A percentile compares a stretch with the other conserved stretches of the same genome.
phyloP scores from a whole-genome alignment of 2,888 invertebrate species.

The Ophion slaviceki region DNA sequence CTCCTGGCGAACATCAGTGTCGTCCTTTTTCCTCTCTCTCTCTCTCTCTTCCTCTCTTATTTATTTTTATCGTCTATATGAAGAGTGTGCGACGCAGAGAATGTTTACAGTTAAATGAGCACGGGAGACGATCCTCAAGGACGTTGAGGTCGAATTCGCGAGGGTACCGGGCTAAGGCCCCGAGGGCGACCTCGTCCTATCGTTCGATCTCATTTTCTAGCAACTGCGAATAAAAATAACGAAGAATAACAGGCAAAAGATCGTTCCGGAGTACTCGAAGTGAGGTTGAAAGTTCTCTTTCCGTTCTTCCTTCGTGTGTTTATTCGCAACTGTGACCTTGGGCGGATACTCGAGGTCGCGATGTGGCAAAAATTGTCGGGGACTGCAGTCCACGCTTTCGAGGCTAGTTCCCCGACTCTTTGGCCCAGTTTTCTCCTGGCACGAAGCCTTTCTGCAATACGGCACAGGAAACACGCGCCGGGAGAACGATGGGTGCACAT shows the following conservation, averaged over 20 bases:
- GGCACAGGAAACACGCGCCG: not conserved
- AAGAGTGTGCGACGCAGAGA: conserved; percentile 15
- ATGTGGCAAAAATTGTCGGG: conserved; percentile 16
- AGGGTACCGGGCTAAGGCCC: not conserved
- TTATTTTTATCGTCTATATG: conserved; percentile 21
- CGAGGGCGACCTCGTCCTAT: not conserved
- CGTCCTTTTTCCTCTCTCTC: not conserved
- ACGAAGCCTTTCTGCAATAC: conserved; percentile 7
- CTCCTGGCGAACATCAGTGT: conserved; percentile 21
- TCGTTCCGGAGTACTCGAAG: not conserved
- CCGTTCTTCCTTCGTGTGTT: not conserved
- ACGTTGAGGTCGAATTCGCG: conserved; percentile 37
- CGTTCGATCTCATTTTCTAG: not conserved
- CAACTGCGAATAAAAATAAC: not conserved
- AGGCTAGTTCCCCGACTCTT: conserved; percentile 18
- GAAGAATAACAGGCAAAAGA: not conserved
- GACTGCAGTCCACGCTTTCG: conserved; percentile 18
- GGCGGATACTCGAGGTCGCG: not conserved
- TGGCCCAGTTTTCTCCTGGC: conserved; percentile 26
- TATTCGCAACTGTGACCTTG: not conserved
- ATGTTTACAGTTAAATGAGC: conserved; percentile 51
- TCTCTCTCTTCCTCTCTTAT: not conserved
- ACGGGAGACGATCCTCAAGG: conserved; percentile 49
- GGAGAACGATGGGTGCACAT: not conserved
- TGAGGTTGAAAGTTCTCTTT: not conserved